Evolutionary conservation across 2,797 vertebrate genomes (phyloP), one percentile per base, ranked within the genome.

Genomic region (Gambelia wislizenii): DNA sequence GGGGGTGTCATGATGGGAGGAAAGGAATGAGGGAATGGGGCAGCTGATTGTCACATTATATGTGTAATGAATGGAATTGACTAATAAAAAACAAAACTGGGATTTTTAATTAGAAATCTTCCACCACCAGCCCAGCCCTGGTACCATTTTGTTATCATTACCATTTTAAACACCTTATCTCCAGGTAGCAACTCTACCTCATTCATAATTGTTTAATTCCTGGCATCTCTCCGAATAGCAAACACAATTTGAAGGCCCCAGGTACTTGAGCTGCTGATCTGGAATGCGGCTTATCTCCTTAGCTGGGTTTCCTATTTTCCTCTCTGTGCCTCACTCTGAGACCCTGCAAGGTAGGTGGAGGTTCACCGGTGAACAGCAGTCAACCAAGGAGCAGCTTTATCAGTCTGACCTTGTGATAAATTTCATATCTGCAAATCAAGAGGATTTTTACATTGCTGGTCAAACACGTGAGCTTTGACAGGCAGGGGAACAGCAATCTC

Each of bases 401-500:
- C 33, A 0, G 91, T 86, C 79, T 85, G 42, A 25, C 86, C 70
- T 36, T 20, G 81, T 83, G 78, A n/a, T 77, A 0, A 39, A 86
- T 86, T 91, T 83, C 2, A 0, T 64, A 89, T 87, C 91, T 86
- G 56, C 90, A 89, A 91, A 95, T 94, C 94, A 91, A 95, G 93
- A 52, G 92, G 92, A 25, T 94, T 94, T 79, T 88, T 87, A 92
- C 3, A 0, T 92, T 89, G 91, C 69, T 4, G 75, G 91, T 94
- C 92, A 94, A 92, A 93, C 91, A 89, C 49, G 88, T 89, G 93
- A 91, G 90, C 91, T 84, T 49, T 47, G 1, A 14, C 83, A 4
- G 47, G 0, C 1, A 0, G 1, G 30, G 54, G 61, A 7, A 0
- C 87, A 90, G 90, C 87, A 91, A 91, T 91, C 25, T 87, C 90